phyloP scores from a whole-genome alignment of 2,113 vertebrate species.

The Pluvialis apricaria region DNA sequence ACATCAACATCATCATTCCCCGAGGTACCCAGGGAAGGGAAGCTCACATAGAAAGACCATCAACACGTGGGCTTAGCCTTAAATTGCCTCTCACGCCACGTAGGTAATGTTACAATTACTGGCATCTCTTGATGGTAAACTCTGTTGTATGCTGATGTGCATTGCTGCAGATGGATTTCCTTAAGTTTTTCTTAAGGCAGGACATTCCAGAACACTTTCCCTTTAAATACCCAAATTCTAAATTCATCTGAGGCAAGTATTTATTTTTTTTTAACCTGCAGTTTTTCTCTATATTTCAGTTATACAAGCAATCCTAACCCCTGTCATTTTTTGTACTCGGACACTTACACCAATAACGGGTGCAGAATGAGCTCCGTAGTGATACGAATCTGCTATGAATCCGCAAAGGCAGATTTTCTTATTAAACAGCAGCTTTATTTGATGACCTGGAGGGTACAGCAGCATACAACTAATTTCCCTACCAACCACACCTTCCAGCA shows the following conservation, averaged over 20 bases:
- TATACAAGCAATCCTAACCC: neutral
- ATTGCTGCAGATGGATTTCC: neutral
- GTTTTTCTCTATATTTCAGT: neutral
- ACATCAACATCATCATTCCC: neutral
- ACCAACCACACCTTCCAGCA: neutral
- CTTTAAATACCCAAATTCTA: neutral
- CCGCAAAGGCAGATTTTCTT: neutral
- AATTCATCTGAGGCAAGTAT: neutral
- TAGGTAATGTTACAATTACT: neutral
- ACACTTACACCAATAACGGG: neutral
- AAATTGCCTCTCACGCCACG: neutral
- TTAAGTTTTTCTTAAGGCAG: neutral
- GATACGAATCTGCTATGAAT: neutral
- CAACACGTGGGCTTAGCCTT: neutral
- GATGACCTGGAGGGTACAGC: neutral
- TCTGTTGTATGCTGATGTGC: neutral
- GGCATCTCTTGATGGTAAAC: neutral
- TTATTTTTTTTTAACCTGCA: neutral
- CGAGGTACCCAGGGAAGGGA: neutral
- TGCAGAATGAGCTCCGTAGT: neutral
- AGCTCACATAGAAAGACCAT: neutral
- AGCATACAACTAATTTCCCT: neutral
- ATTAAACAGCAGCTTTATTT: neutral
- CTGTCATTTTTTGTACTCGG: neutral
- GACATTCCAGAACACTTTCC: neutral